Conservation (phyloP, 2,797 vertebrate species). For the Gorsachius magnificus region DNA sequence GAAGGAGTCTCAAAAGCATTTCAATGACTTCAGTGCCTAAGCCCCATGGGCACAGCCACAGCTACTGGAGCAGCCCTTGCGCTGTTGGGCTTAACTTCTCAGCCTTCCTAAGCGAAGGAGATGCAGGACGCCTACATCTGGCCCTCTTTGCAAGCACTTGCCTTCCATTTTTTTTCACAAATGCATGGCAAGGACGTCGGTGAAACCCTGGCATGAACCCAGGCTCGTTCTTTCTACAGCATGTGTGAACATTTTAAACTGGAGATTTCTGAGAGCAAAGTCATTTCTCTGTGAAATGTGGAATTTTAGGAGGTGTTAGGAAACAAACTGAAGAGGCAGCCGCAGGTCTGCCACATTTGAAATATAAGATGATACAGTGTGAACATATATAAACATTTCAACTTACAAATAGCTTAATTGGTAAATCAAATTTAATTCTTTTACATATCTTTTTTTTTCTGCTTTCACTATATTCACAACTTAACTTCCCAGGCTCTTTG, state of each 20-base stretch:
- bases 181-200: background rate
- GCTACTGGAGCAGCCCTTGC: background rate
- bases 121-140: background rate
- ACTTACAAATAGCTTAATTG: background rate
- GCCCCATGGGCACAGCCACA: background rate
- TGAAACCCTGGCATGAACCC: background rate
- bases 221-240: background rate
- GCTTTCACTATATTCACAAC: background rate
- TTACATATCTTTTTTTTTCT: background rate
- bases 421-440: background rate
- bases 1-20: background rate
- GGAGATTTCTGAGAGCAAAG: background rate
- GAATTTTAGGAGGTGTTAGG: background rate
- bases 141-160: background rate
- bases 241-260: background rate
- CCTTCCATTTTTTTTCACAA: background rate
- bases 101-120: background rate
- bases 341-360: background rate
- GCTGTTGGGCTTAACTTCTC: background rate
- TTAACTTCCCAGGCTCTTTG: background rate
- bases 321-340: background rate
- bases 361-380: background rate
- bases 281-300: background rate
- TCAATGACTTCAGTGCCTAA: background rate
- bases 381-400: background rate